Base-by-base conservation (phyloP, 2,888 invertebrate genomes). In the Eubasilissa splendida region DNA sequence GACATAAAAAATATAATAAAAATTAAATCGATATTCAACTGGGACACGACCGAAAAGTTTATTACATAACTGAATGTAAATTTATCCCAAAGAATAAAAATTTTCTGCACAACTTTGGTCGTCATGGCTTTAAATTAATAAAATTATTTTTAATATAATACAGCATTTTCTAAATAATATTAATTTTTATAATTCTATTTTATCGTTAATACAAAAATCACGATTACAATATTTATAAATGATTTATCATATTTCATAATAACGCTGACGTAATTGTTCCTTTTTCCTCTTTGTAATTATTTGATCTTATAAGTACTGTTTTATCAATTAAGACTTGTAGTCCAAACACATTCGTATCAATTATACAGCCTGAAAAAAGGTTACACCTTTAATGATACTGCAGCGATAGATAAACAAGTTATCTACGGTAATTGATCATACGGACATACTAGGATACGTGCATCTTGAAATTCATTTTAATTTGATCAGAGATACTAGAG, bases 391-490 rank as follows among this genome's bases (percentile, higher is more conserved):
- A 73, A 73, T 71, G 68, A 71, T 56, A 42, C 54, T 73, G 71
- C 56, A 58, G 14, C 22, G 22, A 22, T 75, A 75, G 75, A 75
- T 75, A 75, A 75, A 75, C 11, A 22, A 73, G 31, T 60, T 75
- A 75, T 75, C 75, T 75, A 7, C 50, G 10, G 53, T 75, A 75
- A 75, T 75, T 75, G 60, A 75, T 75, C 75, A 75, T 60, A 50
- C 14, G 12, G 5, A 75, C 60, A 75, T 75, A 60, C 59, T 59
- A 10, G 33, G 42, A 50, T 52, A 53, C 70, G 53, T 75, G 52
- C 60, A 33, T 11, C 50, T 59, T 52, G 59, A 14, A 22, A 14
- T 52, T 75, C 60, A 59, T 75, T 75, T 75, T 52, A 75, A 75
- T 60, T 59, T 75, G 75, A 75, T 75, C 31, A 9, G 14, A 59